Percentiles rank a stretch among this genome's conserved stretches.
Conservation (phyloP, 2,888 invertebrate genomes). For the Syrphus vitripennis region DNA sequence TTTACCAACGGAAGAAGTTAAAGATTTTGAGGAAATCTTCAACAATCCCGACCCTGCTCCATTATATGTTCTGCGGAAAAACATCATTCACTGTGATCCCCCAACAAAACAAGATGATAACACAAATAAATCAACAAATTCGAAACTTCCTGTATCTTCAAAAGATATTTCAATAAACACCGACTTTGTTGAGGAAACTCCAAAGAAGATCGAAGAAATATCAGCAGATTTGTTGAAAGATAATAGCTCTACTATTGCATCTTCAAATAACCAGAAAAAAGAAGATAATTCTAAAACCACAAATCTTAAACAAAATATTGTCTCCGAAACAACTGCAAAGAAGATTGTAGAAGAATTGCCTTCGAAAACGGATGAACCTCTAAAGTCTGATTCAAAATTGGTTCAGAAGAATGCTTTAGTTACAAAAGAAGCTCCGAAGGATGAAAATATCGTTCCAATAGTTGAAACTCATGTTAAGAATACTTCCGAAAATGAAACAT, state of each 20-base stretch:
- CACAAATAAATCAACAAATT: neutral
- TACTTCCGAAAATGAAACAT: neutral
- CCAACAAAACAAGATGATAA: constrained; percentile 30
- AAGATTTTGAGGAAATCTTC: constrained; percentile 53
- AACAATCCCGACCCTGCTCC: constrained; percentile 45
- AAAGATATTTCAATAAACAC: neutral
- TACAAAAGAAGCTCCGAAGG: neutral
- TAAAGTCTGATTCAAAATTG: neutral
- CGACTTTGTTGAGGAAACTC: neutral
- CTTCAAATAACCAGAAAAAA: neutral
- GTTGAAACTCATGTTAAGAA: neutral
- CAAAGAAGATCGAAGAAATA: neutral
- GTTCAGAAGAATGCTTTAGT: neutral
- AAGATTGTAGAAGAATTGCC: neutral
- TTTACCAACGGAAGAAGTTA: constrained; percentile 10
- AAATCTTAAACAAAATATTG: neutral
- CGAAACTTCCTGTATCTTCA: neutral
- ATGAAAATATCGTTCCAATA: neutral
- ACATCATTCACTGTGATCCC: constrained; percentile 63
- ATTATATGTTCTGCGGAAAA: constrained; percentile 54
- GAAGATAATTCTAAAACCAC: neutral
- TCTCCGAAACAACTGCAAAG: neutral
- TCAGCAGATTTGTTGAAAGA: neutral
- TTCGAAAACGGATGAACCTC: neutral
- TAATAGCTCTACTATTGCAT: too few relatives aligned